Conservation (phyloP, 2,888 invertebrate genomes). For the Octonoba sinensis region DNA sequence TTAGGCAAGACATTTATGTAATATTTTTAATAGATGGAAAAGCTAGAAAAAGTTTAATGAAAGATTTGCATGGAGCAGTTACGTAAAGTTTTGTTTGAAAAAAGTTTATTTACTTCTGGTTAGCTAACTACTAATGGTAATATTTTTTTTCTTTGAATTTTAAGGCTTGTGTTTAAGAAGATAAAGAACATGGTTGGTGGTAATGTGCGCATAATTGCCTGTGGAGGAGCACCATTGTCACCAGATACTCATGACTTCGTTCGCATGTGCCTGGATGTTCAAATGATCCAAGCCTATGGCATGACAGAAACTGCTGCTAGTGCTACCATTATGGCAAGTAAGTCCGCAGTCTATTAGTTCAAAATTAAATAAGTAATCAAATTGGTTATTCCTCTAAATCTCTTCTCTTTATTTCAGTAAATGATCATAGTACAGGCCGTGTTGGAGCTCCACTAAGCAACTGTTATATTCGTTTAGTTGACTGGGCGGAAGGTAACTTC, state of each 20-base stretch:
- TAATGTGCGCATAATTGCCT: slow-evolving; percentile 86
- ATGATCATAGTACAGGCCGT: slow-evolving; percentile 83
- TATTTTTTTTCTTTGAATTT: slow-evolving; percentile 44
- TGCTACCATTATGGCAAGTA: slow-evolving; percentile 74
- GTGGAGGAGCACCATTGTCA: slow-evolving; percentile 95
- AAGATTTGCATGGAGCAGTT: no score
- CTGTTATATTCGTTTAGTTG: slow-evolving; percentile 85
- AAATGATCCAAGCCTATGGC: slow-evolving; percentile 94
- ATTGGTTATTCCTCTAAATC: no score
- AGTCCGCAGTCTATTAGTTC: slow-evolving; percentile 38
- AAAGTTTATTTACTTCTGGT: neutral
- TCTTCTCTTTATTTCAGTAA: slow-evolving; percentile 67
- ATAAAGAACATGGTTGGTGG: slow-evolving; percentile 88
- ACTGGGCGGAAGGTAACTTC: slow-evolving; percentile 86
- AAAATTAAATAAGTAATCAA: neutral
- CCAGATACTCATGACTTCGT: slow-evolving; percentile 96
- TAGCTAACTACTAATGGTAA: no score
- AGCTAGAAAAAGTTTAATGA: no score
- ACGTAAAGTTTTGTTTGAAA: no score
- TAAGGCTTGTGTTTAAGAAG: slow-evolving; percentile 77
- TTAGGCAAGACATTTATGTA: no score
- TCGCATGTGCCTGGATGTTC: slow-evolving; percentile 89
- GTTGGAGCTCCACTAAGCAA: slow-evolving; percentile 90
- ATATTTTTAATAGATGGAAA: no score
- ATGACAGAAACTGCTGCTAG: slow-evolving; percentile 97